Evolutionary conservation across 37 sponge, comb jelly and placozoan genomes (phyloP), one percentile per base, ranked within the genome.

Genomic region (Halichondria panicea): DNA sequence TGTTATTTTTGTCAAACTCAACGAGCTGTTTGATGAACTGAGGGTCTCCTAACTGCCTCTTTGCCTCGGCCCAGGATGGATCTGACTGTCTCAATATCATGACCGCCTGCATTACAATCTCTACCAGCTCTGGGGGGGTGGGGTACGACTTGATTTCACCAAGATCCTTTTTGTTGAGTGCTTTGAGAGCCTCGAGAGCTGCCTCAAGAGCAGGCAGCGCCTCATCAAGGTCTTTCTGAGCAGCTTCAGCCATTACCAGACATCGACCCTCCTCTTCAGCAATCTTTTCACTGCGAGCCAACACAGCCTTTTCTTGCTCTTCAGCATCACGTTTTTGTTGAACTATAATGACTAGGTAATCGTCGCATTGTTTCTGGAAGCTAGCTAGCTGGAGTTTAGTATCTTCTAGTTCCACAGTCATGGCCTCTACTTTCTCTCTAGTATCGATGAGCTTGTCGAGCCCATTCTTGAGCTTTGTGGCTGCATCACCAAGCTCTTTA

Each of bases 291-390:
- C 94, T 89, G 43, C 96, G 84, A 77, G 96, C 86, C 0, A 73
- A 63, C 5, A 99, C 99, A 25, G 87, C 58, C 81, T 95, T 95
- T 62, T 95, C 87, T 55, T 97, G 97, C 61, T 97, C 97, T 30
- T 97, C 97, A 39, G 97, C 94, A 63, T 97, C 97, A 40, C 91
- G 71, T 73, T 99, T 99, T 81, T 99, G 96, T 83, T 99, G 94
- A 18, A 99, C 96, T 27, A 99, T 90, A 69, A 93, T 83, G 39
- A 99, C 90, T 30, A 99, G 83, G 43, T 93, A 99, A 66, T 99
- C 99, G 63, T 99, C 99, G 41, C 99, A 99, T 73, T 99, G 81
- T 80, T 99, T 99, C 90, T 99, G 99, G 79, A 88, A 99, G 72
- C 84, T 67, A 41, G 90, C 92, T 38, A 99, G 96, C 55, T 95